Conservation (phyloP, 2,888 invertebrate species). For the Theodoxus fluviatilis region DNA sequence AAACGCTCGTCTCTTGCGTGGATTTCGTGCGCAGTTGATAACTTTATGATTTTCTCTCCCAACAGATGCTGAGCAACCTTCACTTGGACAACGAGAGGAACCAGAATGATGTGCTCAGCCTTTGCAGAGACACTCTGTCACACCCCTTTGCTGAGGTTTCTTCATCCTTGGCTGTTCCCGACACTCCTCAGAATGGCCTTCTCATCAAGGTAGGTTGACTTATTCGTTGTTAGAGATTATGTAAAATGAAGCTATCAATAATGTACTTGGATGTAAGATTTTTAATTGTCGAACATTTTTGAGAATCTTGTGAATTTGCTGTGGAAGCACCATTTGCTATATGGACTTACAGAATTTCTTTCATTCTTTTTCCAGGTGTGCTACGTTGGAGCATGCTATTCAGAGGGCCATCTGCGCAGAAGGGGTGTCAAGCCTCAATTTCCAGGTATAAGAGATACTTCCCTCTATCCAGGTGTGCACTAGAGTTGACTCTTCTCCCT, state of each 20-base stretch:
- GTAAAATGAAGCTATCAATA: neutral
- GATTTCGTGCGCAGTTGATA: constrained; percentile 2
- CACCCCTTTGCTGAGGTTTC: constrained; percentile 40
- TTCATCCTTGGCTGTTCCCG: constrained; percentile 50
- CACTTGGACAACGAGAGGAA: constrained; percentile 52
- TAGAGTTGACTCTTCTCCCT: constrained; percentile 27
- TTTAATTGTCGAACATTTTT: neutral
- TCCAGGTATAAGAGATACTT: constrained; percentile 56
- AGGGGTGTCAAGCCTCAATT: constrained; percentile 64
- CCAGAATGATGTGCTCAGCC: constrained; percentile 43
- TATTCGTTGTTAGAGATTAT: neutral
- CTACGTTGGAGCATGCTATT: constrained; percentile 67
- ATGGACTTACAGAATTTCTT: no score
- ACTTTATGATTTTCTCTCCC: constrained; percentile 14
- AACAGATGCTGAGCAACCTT: no score
- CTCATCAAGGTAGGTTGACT: constrained; percentile 52
- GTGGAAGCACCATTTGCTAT: no score
- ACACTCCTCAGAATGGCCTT: constrained; percentile 55
- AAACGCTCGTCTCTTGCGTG: neutral
- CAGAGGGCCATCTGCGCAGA: constrained; percentile 65
- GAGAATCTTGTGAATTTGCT: no score
- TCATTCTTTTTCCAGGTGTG: constrained; percentile 57
- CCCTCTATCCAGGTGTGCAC: constrained; percentile 53
- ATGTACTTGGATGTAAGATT: neutral
- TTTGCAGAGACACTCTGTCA: constrained; percentile 31